Percentiles rank a stretch among this genome's conserved stretches.
Evolutionary conservation across 2,888 invertebrate species (phyloP).

Genomic region (Hydrotaea diabolus): DNA sequence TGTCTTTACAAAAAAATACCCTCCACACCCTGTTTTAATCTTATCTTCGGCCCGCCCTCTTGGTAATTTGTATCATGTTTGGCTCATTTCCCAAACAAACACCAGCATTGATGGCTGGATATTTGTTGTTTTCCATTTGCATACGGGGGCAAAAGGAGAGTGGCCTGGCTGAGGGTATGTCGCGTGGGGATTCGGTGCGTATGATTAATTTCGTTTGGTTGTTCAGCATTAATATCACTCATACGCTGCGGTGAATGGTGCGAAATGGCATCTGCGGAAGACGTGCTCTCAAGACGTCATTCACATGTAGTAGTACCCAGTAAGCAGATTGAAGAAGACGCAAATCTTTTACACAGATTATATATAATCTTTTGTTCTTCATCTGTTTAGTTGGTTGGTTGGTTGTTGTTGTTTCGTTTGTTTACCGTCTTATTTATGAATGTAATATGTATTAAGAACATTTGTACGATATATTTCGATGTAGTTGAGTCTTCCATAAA

Average conservation of each 20-base stretch:
- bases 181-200: background rate
- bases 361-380: constrained; percentile 7
- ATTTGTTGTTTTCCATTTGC: background rate
- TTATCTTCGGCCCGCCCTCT: too few relatives aligned
- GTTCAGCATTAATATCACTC: constrained; percentile 12
- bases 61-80: background rate
- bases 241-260: background rate
- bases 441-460: constrained; percentile 20
- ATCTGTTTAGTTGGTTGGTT: too few relatives aligned
- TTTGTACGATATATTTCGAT: constrained; percentile 46
- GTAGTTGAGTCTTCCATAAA: constrained; percentile 65
- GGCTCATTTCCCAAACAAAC: background rate
- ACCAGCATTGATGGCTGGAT: background rate
- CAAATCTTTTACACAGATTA: background rate
- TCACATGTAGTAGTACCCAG: too few relatives aligned
- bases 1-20: too few relatives aligned
- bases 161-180: background rate
- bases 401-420: background rate
- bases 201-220: constrained; percentile 11
- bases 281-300: background rate
- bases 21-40: too few relatives aligned
- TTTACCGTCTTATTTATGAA: background rate
- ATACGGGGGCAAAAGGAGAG: too few relatives aligned
- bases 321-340: background rate
- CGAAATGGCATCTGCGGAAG: background rate